Evolutionary conservation across 2,888 invertebrate species (phyloP).

Genomic region (Argyra leucocephala): DNA sequence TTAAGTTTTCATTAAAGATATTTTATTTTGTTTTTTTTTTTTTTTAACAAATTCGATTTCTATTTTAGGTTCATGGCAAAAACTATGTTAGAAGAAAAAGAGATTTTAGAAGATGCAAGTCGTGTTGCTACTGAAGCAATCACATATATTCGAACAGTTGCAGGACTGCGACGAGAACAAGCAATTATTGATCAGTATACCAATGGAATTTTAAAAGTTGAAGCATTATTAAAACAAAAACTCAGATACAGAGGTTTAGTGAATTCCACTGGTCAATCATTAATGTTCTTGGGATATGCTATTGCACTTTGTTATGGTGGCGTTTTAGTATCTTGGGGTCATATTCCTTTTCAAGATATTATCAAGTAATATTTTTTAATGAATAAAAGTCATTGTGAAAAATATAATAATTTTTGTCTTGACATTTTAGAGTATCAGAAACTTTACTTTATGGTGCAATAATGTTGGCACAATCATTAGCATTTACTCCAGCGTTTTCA

Average conservation of each 20-base stretch:
- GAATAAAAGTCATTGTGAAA: not conserved
- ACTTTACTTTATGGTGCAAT: constrained; percentile 64
- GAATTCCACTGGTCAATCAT: constrained; percentile 59
- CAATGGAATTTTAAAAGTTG: constrained; percentile 47
- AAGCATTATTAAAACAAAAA: constrained; percentile 45
- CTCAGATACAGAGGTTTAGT: constrained; percentile 56
- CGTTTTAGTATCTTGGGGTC: constrained; percentile 52
- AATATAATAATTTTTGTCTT: not conserved
- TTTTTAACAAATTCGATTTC: not conserved
- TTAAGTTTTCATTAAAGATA: not conserved
- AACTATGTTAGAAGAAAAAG: constrained; percentile 51
- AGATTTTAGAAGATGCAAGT: constrained; percentile 55
- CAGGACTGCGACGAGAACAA: constrained; percentile 52
- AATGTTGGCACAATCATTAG: constrained; percentile 66
- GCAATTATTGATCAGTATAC: constrained; percentile 52
- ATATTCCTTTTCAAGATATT: constrained; percentile 54
- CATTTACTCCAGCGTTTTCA: constrained; percentile 66
- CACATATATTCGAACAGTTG: constrained; percentile 60
- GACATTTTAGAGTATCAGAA: constrained; percentile 54
- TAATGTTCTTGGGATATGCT: constrained; percentile 63
- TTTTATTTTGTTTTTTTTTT: not conserved
- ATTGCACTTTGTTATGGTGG: constrained; percentile 63
- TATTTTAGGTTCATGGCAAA: constrained; percentile 47
- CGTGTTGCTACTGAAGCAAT: constrained; percentile 67
- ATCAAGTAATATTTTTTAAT: constrained; percentile 51